Base-by-base conservation (phyloP, 2,888 invertebrate genomes). In the Stenoptilia bipunctidactyla region DNA sequence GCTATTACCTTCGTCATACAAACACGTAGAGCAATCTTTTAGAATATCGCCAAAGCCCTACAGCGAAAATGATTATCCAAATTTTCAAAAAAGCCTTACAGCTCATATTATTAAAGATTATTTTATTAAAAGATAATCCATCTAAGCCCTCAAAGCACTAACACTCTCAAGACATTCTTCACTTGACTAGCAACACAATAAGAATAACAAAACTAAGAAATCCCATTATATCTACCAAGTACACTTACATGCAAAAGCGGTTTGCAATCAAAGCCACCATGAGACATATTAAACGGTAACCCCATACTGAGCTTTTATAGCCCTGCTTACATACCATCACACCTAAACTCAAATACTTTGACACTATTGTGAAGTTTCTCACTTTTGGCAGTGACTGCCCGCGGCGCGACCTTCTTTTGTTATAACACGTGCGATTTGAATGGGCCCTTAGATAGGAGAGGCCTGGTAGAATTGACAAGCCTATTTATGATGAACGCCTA, bases 331-430 rank as follows among this genome's bases (percentile, higher is more conserved):
- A 62, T 9, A 60, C 60, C 71, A 61, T 75, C 76, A 69, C 74
- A 66, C 50, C 57, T 65, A 64, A 69, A 71, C 70, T 69, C 65
- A 20, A 20, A 20, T 20, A 20, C 20, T 73, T 64, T 68, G 73
- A 75, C 79, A 76, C 66, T 64, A 72, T 77, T 74, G 76, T 75
- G 70, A 72, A 72, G 61, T 56, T 70, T 74, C 74, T 71, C 73
- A 68, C 70, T 72, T 66, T 50, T 62, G 55, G 8, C 15, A 56
- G 50, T 51, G 69, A 62, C 71, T 63, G 74, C 80, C 74, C 77
- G 76, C 79, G 70, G 76, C 64, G 68, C 34, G 9, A 4, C 13
- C 9, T 5, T 8, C 34, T 45, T 66, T 80, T 80, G 76, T 80
- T 46, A 50, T 59, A 62, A 66, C 82, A 83, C 82, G 80, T 82